Evolutionary conservation across 2,113 vertebrate genomes (phyloP), one percentile per base, ranked within the genome.

Genomic region (Oenanthe oenanthe): DNA sequence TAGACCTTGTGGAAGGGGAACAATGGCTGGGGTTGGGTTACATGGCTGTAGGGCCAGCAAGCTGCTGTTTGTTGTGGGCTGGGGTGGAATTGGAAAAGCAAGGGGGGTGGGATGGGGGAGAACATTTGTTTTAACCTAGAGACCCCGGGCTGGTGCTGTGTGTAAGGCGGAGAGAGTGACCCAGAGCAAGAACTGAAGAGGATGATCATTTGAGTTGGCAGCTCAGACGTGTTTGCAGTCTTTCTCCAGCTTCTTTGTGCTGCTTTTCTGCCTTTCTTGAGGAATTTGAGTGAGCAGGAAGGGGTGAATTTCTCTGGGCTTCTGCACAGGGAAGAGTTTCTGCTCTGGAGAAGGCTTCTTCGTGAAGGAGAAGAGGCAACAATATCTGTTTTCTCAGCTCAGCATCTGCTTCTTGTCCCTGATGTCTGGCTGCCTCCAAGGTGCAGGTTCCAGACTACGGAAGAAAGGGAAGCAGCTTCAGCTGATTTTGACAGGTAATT

Each of bases 1-100:
- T 82, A 97, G 96, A 96, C 82, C 96, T 85, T 93, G 75, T 93
- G 91, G 87, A 95, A 91, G 40, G 85, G 93, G 61, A 97, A 98
- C 97, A 98, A 97, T 97, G 88, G 94, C 61, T 16, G 72, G 96
- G 91, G 88, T 98, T 97, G 95, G 95, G 96, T 98, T 98, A 97
- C 97, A 97, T 81, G 93, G 96, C 94, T 94, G 91, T 94, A 85
- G 95, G 97, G 94, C 95, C 96, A 95, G 88, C 10, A 53, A 96
- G 94, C 95, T 98, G 95, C 77, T 93, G 93, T 96, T 94, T 92
- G 88, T 93, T 95, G 72, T 93, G 93, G 95, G 90, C 92, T 95
- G 91, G 89, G 76, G 88, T 89, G 92, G 91, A 96, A 95, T 77
- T 83, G 94, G 95, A 93, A 94, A 88, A 95, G 81, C 40, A 88